Base-by-base conservation (phyloP, 2,888 invertebrate species). In the Sphaeridia pumilis region DNA sequence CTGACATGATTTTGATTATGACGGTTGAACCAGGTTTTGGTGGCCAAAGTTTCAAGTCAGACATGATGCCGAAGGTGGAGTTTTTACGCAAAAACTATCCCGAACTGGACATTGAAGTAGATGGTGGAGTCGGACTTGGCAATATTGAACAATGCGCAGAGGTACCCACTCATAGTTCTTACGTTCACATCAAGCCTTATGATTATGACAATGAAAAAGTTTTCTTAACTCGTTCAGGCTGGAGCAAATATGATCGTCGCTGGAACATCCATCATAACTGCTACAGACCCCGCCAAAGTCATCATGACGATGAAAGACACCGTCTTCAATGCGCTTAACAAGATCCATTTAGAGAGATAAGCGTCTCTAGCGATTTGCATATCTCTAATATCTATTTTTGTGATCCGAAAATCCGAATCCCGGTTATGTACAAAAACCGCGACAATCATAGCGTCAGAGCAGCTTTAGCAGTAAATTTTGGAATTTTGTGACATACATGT, bases 11-110 rank as follows among this genome's bases (percentile, higher is more conserved):
- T 51, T 76, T 99, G 2, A 79, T 97, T 17, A 98, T 99, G 98
- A 98, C 97, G 0, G 98, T 99, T 1, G 95, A 97, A 70, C 94
- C 94, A 55, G 97, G 98, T 4, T 98, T 98, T 73, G 98, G 98
- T 12, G 97, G 98, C 0, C 98, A 99, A 72, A 85, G 84, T 64
- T 99, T 99, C 70, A 97, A 97, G 92, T 73, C 75, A 17, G 79
- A 90, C 65, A 95, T 95, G 84, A 88, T 99, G 88, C 75, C 80
- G 0, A 99, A 99, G 77, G 94, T 98, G 0, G 76, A 82, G 65
- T 84, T 84, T 77, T 73, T 97, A 43, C 76, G 95, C 59, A 76
- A 83, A 57, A 78, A 84, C 67, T 93, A 86, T 72, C 89, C 88
- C 1, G 72, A 79, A 35, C 70, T 98, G 49, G 83, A 95, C 69